Evolutionary conservation across 2,888 invertebrate species (phyloP), one percentile per base, ranked within the genome.

Genomic region (Chalcis sispes): DNA sequence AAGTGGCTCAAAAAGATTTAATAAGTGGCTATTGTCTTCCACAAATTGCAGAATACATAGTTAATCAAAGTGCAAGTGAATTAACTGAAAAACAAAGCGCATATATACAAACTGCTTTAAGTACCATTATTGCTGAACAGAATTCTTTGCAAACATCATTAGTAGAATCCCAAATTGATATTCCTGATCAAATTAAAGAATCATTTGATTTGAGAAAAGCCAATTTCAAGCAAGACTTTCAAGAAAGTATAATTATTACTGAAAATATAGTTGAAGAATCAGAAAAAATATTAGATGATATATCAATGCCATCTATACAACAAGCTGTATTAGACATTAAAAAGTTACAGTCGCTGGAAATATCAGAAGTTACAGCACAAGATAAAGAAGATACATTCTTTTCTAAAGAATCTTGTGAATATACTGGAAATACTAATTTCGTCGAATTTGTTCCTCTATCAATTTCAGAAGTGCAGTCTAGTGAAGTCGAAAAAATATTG

Each of bases 241-340:
- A 90, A 69, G 91, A 91, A 83, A 90, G 92, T 82, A 80, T 93
- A 48, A 89, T 91, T 73, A 85, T 93, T 13, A 90, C 89, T 15
- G 91, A 93, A 85, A 90, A 85, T 81, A 70, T 87, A 29, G 78
- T 85, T 25, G 88, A 89, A 79, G 89, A 90, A 61, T 89, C 89
- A 40, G 88, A 90, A 79, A 85, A 84, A 65, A 80, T 83, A 32
- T 87, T 89, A 78, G 81, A 87, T 81, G 27, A 61, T 42, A 25
- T 23, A 2, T 2, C 15, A 18, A 52, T 18, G 23, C 85, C 89
- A 15, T 77, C 85, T 40, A 84, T 83, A 1, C 90, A 90, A 83
- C 89, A 79, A 66, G 91, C 90, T 4, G 87, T 86, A 52, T 66
- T 90, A 7, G 85, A 89, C 65, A 82, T 92, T 59, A 84, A 88